Evolutionary conservation across 2,113 vertebrate genomes (phyloP).

Genomic region (Stegostoma tigrinum): DNA sequence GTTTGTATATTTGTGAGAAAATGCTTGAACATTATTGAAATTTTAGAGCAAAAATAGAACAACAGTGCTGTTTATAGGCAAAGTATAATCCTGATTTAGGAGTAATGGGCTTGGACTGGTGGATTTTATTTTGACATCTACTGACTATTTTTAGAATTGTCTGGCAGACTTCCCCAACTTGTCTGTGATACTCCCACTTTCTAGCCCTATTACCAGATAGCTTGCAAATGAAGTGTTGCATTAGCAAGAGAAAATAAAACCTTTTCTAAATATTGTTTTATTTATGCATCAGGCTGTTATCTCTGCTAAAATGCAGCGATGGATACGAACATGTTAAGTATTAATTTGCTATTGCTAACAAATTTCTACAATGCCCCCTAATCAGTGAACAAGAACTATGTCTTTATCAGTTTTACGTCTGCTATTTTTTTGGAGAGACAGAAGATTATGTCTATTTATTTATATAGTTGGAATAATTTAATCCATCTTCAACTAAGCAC

Average conservation of each 20-base stretch:
- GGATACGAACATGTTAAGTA: background rate
- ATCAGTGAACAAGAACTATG: background rate
- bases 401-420: background rate
- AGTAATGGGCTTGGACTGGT: background rate
- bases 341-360: background rate
- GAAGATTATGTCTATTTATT: background rate
- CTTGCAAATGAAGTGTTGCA: background rate
- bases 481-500: background rate
- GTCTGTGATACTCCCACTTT: background rate
- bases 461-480: background rate
- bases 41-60: background rate
- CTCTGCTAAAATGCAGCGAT: background rate
- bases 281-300: background rate
- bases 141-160: background rate
- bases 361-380: no score
- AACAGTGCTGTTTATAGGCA: background rate
- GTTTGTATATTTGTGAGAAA: background rate
- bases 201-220: background rate
- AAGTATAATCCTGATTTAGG: background rate
- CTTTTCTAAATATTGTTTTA: background rate
- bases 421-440: background rate
- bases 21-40: background rate
- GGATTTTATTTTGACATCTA: slow-evolving; percentile 3
- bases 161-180: background rate
- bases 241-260: background rate